Conservation (phyloP, 2,888 invertebrate genomes). For the Lithophane leautieri region DNA sequence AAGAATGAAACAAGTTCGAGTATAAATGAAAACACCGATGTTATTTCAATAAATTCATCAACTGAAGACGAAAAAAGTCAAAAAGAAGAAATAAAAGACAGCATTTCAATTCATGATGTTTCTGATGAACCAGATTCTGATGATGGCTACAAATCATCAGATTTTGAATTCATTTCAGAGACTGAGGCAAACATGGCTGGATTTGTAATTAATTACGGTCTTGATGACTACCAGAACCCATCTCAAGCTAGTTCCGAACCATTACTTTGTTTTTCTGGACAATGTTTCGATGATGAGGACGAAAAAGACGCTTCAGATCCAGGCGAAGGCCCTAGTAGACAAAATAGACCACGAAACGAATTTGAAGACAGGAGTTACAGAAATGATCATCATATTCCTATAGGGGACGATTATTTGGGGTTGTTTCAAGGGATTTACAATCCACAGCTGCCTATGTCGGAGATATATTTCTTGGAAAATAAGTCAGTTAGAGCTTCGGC, state of each 20-base stretch:
- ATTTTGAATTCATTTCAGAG: slow-evolving; percentile 85
- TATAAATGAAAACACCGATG: slow-evolving; percentile 29
- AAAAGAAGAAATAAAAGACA: slow-evolving; percentile 24
- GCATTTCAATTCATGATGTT: slow-evolving; percentile 30
- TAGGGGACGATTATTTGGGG: slow-evolving; percentile 72
- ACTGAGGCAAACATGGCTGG: slow-evolving; percentile 74
- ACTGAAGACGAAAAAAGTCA: slow-evolving; percentile 18
- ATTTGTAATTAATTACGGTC: slow-evolving; percentile 61
- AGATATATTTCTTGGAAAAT: slow-evolving; percentile 71
- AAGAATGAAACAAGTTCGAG: background rate
- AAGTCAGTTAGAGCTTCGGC: slow-evolving; percentile 70
- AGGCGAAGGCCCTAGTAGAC: slow-evolving; percentile 48
- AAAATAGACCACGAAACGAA: slow-evolving; percentile 31
- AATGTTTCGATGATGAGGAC: background rate
- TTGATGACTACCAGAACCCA: background rate
- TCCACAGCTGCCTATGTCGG: slow-evolving; percentile 44
- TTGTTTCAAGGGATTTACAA: slow-evolving; percentile 74
- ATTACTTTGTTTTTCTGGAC: background rate
- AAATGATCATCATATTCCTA: slow-evolving; percentile 71
- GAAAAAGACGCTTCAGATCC: slow-evolving; percentile 17
- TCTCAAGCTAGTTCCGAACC: slow-evolving; percentile 22
- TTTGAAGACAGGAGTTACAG: slow-evolving; percentile 55
- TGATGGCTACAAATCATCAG: slow-evolving; percentile 80
- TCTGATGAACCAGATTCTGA: slow-evolving; percentile 27
- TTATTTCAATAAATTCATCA: slow-evolving; percentile 52